Percentiles rank a stretch among this genome's conserved stretches.
Evolutionary conservation across 1,140 invertebrate genomes (phyloP).

Genomic region (Cephus cinctus): DNA sequence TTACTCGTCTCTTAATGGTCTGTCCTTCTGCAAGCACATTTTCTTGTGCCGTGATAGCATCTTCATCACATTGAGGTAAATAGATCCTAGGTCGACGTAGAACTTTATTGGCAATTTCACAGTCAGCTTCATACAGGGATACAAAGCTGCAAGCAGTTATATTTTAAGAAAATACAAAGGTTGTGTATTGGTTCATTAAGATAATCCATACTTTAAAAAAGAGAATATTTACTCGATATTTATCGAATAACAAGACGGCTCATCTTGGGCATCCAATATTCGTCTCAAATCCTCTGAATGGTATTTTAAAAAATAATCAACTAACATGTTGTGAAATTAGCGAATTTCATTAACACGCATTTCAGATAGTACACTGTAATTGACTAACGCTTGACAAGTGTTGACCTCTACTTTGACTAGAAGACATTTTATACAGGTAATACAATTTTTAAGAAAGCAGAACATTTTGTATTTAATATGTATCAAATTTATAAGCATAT

Average conservation of each 20-base stretch:
- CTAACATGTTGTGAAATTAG: conserved; percentile 42
- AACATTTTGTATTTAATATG: too few relatives aligned
- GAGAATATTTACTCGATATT: conserved; percentile 52
- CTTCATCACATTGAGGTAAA: conserved; percentile 64
- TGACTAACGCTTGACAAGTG: too few relatives aligned
- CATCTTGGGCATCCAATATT: conserved; percentile 47
- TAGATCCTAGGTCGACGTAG: conserved; percentile 57
- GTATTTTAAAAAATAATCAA: conserved; percentile 43
- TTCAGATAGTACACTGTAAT: too few relatives aligned
- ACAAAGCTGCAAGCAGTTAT: conserved; percentile 60
- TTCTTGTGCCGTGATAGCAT: conserved; percentile 62
- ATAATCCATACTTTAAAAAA: conserved; percentile 1
- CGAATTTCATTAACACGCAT: too few relatives aligned
- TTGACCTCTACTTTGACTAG: too few relatives aligned
- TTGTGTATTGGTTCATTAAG: conserved; percentile 13
- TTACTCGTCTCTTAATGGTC: conserved; percentile 66
- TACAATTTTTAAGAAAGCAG: too few relatives aligned
- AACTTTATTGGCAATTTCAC: conserved; percentile 60
- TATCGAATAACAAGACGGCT: conserved; percentile 47
- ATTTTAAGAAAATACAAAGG: conserved; percentile 1
- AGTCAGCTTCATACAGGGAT: conserved; percentile 61
- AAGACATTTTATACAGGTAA: too few relatives aligned
- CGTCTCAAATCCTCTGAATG: conserved; percentile 46
- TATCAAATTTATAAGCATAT: too few relatives aligned
- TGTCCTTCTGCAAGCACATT: conserved; percentile 54